These are phyloP conservation scores for Drosophila gaucha DNA, from an alignment of 2,888 invertebrate genomes.

Conservation along the genomic window DNA sequence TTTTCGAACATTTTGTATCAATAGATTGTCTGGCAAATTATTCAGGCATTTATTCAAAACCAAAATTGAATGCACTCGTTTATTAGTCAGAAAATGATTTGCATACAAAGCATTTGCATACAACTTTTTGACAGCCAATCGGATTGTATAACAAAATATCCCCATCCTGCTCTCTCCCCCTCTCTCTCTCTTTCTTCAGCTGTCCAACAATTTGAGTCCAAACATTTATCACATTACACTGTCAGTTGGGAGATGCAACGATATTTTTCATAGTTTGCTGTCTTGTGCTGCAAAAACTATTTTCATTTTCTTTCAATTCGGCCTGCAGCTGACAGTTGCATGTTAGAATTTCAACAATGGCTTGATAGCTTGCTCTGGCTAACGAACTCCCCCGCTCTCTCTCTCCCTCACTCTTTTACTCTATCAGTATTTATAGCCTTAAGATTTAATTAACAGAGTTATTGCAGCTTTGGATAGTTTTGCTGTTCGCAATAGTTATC, in stretches of 20 bases:
- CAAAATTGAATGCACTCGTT: constrained; percentile 29
- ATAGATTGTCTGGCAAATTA: constrained; percentile 4
- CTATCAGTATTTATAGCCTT: not conserved
- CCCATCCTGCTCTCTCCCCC: not conserved
- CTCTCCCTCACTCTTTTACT: not conserved
- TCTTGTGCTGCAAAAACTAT: constrained; percentile 26
- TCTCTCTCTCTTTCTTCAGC: not conserved
- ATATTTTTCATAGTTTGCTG: not conserved
- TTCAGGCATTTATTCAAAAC: constrained; percentile 20
- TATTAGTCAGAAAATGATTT: constrained; percentile 20
- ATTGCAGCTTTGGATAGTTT: too few species aligned
- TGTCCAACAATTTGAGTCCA: constrained; percentile 28
- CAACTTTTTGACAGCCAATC: constrained; percentile 28
- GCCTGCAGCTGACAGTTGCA: constrained; percentile 53
- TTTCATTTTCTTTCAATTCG: constrained; percentile 41
- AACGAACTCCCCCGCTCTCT: not conserved
- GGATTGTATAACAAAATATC: constrained; percentile 19
- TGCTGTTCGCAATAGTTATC: too few species aligned
- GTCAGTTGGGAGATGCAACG: constrained; percentile 5
- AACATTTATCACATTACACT: constrained; percentile 20
- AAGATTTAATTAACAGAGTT: not conserved
- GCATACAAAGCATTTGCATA: constrained; percentile 34
- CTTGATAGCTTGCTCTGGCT: not conserved
- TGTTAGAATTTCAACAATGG: constrained; percentile 37
- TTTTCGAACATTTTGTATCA: not conserved